Conservation (phyloP, 2,888 invertebrate species). For the Epinotia bilunana region DNA sequence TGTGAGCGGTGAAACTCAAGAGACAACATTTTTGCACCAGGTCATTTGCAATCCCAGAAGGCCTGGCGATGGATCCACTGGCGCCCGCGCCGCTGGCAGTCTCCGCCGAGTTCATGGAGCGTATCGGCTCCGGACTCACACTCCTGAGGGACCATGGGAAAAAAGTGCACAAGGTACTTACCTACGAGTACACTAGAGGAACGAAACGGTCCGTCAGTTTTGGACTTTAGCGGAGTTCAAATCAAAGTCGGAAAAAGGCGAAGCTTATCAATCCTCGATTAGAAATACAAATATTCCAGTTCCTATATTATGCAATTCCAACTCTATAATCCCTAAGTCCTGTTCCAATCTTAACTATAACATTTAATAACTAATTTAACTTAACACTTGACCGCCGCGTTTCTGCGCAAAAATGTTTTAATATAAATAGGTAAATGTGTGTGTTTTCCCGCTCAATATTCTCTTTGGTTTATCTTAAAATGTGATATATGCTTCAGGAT, state of each 20-base stretch:
- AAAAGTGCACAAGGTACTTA: constrained; percentile 77
- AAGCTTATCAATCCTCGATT: background rate
- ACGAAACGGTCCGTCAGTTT: background rate
- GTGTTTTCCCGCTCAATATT: too few relatives aligned
- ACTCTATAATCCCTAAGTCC: background rate
- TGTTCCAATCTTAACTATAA: background rate
- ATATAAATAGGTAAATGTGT: too few relatives aligned
- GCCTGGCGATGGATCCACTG: constrained; percentile 79
- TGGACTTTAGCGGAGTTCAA: background rate
- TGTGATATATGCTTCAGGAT: too few relatives aligned
- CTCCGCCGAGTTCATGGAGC: constrained; percentile 78
- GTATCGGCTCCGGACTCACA: constrained; percentile 75
- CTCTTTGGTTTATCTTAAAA: too few relatives aligned
- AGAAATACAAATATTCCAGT: background rate
- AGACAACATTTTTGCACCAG: constrained; percentile 52
- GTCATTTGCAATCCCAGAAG: constrained; percentile 79
- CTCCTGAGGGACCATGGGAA: constrained; percentile 77
- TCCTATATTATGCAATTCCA: background rate
- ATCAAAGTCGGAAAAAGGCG: background rate
- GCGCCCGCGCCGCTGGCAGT: constrained; percentile 77
- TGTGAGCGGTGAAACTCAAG: constrained; percentile 31
- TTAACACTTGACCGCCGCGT: too few relatives aligned
- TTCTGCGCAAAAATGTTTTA: too few relatives aligned
- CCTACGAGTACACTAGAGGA: background rate
- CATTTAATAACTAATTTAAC: too few relatives aligned